phyloP scores from a whole-genome alignment of 2,113 vertebrate species.

The Tragelaphus strepsiceros region DNA sequence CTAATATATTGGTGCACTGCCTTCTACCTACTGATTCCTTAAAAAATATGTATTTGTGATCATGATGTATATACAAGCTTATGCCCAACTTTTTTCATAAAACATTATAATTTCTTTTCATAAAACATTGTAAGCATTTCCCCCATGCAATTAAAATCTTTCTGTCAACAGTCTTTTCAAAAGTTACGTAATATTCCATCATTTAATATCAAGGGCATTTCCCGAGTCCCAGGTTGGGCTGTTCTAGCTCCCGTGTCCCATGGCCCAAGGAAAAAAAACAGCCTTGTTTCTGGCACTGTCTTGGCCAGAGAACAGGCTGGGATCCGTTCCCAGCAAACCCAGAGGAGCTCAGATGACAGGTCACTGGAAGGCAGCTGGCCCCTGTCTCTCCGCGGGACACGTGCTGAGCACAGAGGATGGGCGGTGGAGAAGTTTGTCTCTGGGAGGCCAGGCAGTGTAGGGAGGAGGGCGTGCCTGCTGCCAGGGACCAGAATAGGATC shows the following conservation, averaged over 20 bases:
- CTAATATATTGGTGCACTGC: not conserved
- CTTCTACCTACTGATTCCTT: not conserved
- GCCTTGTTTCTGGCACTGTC: not conserved
- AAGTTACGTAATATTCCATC: not conserved
- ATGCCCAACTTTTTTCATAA: not conserved
- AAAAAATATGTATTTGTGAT: not conserved
- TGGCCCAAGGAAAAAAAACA: slow-evolving; percentile 7
- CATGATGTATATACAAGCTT: not conserved
- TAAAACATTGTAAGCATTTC: not conserved
- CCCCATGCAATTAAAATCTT: not conserved
- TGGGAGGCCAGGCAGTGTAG: not conserved
- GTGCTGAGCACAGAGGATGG: not conserved
- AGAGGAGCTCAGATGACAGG: not conserved
- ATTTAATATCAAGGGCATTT: slow-evolving; percentile 1
- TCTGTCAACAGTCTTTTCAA: not conserved
- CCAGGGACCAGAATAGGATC: slow-evolving; percentile 14
- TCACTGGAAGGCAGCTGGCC: slow-evolving; percentile 40
- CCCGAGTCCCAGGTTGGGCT: not conserved
- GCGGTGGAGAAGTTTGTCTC: not conserved
- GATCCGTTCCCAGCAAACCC: not conserved
- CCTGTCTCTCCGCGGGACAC: not conserved
- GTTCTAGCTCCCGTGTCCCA: not conserved
- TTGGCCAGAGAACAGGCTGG: not conserved
- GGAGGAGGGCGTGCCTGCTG: not conserved
- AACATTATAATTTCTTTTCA: not conserved